Percentiles rank a stretch among this genome's conserved stretches.
These are phyloP conservation scores for Schizopygopsis malacanthus DNA, from an alignment of 2,797 vertebrate genomes.

Conservation along the genomic window DNA sequence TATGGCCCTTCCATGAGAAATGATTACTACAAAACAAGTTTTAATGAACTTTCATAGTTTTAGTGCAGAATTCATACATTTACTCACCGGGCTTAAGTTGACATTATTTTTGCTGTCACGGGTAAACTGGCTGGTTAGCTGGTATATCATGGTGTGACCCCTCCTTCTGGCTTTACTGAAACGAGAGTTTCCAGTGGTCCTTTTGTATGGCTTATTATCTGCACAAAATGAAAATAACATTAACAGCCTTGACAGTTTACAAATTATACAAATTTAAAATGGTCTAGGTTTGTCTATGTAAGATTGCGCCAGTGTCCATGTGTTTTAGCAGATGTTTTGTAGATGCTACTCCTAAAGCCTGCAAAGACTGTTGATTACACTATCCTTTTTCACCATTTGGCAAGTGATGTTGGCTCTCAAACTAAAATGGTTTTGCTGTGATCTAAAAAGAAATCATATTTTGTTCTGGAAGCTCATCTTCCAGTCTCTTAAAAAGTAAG, in stretches of 20 bases:
- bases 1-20: neutral
- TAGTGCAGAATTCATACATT: neutral
- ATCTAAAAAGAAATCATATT: neutral
- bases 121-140: constrained; percentile 85
- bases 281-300: neutral
- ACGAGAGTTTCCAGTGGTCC: constrained; percentile 80
- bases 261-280: neutral
- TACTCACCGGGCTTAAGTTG: constrained; percentile 88
- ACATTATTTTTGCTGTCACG: constrained; percentile 80
- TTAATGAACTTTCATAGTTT: neutral
- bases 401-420: neutral
- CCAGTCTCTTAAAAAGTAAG: neutral
- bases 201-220: constrained; percentile 83
- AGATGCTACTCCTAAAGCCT: neutral
- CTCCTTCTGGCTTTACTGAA: constrained; percentile 84
- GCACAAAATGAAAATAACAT: constrained; percentile 26
- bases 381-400: neutral
- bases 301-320: too few relatives aligned
- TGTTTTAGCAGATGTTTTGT: constrained; percentile 6
- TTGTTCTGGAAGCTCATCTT: neutral
- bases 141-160: constrained; percentile 84
- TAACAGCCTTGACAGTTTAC: neutral
- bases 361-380: neutral
- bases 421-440: neutral
- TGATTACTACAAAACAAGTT: neutral